Evolutionary conservation across 1,140 invertebrate species (phyloP).

Genomic region (Phymorhynchus buccinoides): DNA sequence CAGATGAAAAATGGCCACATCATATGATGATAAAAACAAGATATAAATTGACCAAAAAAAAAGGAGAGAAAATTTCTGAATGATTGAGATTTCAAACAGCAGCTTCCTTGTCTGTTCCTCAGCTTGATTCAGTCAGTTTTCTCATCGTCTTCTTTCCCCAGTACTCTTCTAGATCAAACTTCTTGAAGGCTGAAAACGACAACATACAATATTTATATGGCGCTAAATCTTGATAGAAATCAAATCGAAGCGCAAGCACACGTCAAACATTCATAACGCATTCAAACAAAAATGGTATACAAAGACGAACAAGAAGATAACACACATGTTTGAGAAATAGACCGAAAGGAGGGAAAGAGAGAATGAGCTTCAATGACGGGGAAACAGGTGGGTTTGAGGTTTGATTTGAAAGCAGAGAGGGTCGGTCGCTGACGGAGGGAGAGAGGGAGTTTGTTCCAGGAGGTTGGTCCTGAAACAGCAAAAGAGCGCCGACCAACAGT

Average conservation of each 20-base stretch:
- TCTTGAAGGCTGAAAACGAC: conserved; percentile 56
- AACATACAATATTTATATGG: not conserved
- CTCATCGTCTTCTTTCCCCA: conserved; percentile 52
- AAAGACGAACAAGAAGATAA: no score
- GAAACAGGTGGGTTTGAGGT: no score
- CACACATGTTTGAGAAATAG: not conserved
- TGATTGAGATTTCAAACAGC: not conserved
- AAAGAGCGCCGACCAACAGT: no score
- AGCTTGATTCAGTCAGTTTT: conserved; percentile 35
- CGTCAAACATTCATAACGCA: not conserved
- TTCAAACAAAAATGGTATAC: not conserved
- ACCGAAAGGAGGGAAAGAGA: not conserved
- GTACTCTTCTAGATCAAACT: conserved; percentile 58
- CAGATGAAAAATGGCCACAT: not conserved
- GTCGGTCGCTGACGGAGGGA: no score
- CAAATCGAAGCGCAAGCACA: not conserved
- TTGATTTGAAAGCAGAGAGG: no score
- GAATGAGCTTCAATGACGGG: not conserved
- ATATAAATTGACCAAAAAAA: not conserved
- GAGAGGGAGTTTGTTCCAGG: no score
- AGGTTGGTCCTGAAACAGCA: no score
- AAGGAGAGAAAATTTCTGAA: not conserved
- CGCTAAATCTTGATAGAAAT: no score
- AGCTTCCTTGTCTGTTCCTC: conserved; percentile 8
- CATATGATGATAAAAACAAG: not conserved